phyloP scores from a whole-genome alignment of 1,140 invertebrate genomes.

The Rhizoglyphus robini region DNA sequence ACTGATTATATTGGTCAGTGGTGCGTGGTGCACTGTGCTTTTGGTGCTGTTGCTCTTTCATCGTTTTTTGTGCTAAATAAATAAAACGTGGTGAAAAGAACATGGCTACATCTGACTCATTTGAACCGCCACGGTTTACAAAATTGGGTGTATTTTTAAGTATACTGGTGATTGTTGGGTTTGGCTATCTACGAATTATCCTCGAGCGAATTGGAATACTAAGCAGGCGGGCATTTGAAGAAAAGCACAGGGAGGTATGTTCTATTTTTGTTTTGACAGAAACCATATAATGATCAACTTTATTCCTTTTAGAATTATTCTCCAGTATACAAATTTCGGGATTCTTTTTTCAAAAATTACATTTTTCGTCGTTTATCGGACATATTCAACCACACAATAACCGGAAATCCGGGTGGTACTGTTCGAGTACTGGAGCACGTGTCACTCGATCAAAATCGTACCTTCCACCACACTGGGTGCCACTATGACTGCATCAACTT shows the following conservation, averaged over 20 bases:
- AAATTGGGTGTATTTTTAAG: no score
- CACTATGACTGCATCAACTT: constrained; percentile 40
- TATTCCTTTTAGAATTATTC: constrained; percentile 56
- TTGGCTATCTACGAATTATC: constrained; percentile 38
- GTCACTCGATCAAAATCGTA: constrained; percentile 76
- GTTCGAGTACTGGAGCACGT: constrained; percentile 68
- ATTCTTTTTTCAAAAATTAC: constrained; percentile 84
- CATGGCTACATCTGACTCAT: no score
- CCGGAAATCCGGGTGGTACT: constrained; percentile 71
- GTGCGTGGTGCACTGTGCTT: no score
- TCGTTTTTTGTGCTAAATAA: no score
- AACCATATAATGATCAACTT: neutral
- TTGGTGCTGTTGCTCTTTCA: no score
- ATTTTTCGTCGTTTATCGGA: constrained; percentile 80
- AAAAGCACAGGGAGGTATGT: constrained; percentile 28
- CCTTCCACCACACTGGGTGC: constrained; percentile 32
- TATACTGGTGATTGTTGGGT: constrained; percentile 32
- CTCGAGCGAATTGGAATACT: constrained; percentile 34
- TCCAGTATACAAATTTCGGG: constrained; percentile 76
- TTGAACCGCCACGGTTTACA: no score
- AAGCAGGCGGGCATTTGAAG: constrained; percentile 31
- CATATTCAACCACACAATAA: constrained; percentile 87
- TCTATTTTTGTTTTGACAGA: no score
- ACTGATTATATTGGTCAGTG: no score
- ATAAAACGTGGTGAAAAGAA: no score